phyloP scores from a whole-genome alignment of 2,113 vertebrate species.

The Solea senegalensis region DNA sequence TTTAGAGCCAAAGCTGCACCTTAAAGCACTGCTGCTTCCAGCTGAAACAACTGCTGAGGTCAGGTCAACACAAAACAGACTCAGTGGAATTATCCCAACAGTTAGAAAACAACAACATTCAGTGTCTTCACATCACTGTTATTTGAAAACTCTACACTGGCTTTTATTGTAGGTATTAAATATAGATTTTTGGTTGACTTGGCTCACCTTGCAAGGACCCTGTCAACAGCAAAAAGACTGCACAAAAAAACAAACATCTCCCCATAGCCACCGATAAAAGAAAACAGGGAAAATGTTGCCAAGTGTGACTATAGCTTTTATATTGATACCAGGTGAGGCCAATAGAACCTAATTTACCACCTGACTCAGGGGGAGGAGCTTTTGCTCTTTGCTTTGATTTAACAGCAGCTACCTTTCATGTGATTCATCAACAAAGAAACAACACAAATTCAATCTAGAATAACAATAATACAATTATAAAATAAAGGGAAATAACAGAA shows the following conservation, averaged over 20 bases:
- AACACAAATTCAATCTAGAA: too few relatives aligned
- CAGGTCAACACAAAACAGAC: background rate
- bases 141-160: background rate
- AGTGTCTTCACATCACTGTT: background rate
- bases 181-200: background rate
- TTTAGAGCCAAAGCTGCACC: conserved; percentile 51
- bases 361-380: conserved; percentile 54
- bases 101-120: background rate
- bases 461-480: too few relatives aligned
- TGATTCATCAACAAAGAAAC: too few relatives aligned
- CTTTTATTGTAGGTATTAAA: background rate
- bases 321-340: conserved; percentile 56
- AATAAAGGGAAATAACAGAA: too few relatives aligned
- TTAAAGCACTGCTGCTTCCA: conserved; percentile 34
- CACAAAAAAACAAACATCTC: conserved; percentile 52
- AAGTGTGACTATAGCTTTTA: conserved; percentile 14
- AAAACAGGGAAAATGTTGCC: background rate
- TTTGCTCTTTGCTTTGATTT: background rate
- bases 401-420: too few relatives aligned
- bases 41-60: conserved; percentile 25
- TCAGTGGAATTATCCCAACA: background rate
- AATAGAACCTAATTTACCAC: conserved; percentile 58
- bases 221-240: conserved; percentile 31
- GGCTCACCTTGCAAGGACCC: conserved; percentile 57
- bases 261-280: conserved; percentile 57